These are phyloP conservation scores for Sciurus carolinensis DNA, from an alignment of 2,797 vertebrate genomes.

Conservation along the genomic window DNA sequence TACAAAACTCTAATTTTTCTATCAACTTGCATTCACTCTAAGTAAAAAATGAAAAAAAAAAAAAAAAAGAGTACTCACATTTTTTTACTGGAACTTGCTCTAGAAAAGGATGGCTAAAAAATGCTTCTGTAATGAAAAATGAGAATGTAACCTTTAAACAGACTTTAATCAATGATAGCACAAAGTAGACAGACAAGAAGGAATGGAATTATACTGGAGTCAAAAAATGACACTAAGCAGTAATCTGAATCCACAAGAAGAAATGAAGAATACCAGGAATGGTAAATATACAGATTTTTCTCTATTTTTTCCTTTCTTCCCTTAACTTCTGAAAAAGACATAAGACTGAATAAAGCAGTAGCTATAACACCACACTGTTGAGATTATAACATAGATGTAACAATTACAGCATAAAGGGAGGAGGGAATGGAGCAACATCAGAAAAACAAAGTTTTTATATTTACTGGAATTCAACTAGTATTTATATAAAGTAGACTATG, in stretches of 20 bases:
- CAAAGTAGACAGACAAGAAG: neutral
- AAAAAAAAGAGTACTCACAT: conserved; percentile 91
- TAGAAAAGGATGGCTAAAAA: conserved; percentile 97
- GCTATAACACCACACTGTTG: neutral
- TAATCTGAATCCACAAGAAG: neutral
- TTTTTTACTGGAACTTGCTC: conserved; percentile 96
- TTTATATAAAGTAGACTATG: neutral
- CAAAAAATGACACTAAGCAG: neutral
- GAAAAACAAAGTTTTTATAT: neutral
- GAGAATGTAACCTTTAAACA: conserved; percentile 61
- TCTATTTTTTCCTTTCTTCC: neutral
- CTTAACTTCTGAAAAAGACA: neutral
- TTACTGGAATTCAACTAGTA: neutral
- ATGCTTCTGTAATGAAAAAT: conserved; percentile 91
- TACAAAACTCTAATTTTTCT: conserved; percentile 44
- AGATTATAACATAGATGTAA: neutral
- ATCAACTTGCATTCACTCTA: conserved; percentile 9
- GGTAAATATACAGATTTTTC: neutral
- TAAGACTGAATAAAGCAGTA: neutral
- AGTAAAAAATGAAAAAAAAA: conserved; percentile 70
- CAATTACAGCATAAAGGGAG: neutral
- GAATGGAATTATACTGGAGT: neutral
- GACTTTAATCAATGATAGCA: neutral
- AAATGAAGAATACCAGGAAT: neutral
- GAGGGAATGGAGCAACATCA: neutral